Evolutionary conservation across 2,113 vertebrate genomes (phyloP), one percentile per base, ranked within the genome.

Genomic region (Octodon degus): DNA sequence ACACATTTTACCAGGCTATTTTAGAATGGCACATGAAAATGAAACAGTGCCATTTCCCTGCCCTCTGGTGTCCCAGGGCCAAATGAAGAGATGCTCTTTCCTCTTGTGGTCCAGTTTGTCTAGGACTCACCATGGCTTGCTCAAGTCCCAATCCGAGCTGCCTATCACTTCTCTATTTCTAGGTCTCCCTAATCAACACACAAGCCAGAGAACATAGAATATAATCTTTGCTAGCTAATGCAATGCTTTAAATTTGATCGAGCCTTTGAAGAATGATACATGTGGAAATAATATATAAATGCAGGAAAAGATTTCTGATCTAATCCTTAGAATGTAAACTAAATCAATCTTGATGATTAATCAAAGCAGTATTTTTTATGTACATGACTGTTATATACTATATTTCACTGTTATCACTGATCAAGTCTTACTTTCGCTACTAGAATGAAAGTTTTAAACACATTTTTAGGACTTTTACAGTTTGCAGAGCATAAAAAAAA

Each of bases 341-440:
- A 63, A 92, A 96, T 79, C 12, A 85, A 63, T 43, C 43, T 80
- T 89, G 47, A 92, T 77, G 11, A 24, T 40, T 85, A 76, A 60
- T n/a, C n/a, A 83, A 76, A 76, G 34, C 34, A 32, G 37, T 88
- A 77, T 40, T 12, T 9, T 70, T 20, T 55, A 67, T 30, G 4
- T 30, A 14, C 7, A 17, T 80, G 5, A 76, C 4, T 34, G 4
- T 65, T 67, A 0, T 72, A 25, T 90, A 53, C 84, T 63, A 65
- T 1, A 70, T 9, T 55, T 3, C n/a, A 67, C 17, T 72, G 11
- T 60, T 72, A 16, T 72, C 10, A 70, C 12, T 83, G 7, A n/a
- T 82, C n/a, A 95, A 86, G 53, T 90, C 68, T 20, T 12, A 60
- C 84, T 84, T 89, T 72, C 20, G 74, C 13, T 9, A 55, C 9